phyloP scores from a whole-genome alignment of 2,797 vertebrate genomes.

The Hydrocynus forskahlii region DNA sequence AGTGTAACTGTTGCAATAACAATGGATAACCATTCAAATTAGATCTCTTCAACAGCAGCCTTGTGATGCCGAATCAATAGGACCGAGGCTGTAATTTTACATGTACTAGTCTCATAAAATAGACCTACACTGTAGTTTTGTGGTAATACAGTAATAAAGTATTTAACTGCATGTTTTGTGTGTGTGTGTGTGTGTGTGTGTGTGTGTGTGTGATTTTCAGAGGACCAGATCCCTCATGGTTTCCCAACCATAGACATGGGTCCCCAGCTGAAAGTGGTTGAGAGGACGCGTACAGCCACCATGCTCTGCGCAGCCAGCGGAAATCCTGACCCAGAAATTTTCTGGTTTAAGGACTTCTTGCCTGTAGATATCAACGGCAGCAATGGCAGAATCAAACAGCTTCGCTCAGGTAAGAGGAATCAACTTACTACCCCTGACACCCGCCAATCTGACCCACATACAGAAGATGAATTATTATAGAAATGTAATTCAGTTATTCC shows the following conservation, averaged over 20 bases:
- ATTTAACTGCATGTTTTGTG: constrained; percentile 98
- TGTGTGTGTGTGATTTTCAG: constrained; percentile 71
- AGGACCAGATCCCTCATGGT: constrained; percentile 96
- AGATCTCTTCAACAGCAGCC: too few relatives aligned
- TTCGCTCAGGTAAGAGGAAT: constrained; percentile 91
- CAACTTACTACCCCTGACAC: not conserved
- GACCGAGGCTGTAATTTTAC: too few relatives aligned
- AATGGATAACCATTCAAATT: too few relatives aligned
- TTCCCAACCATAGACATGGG: constrained; percentile 99
- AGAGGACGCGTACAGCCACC: constrained; percentile 97
- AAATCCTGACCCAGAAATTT: constrained; percentile 98
- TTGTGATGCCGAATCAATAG: too few relatives aligned
- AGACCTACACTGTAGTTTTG: too few relatives aligned
- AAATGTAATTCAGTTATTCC: too few relatives aligned
- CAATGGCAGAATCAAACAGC: constrained; percentile 97
- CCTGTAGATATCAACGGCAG: constrained; percentile 98
- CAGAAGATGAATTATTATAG: not conserved
- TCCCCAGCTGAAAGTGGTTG: constrained; percentile 98
- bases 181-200: constrained; percentile 66
- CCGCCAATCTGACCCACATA: not conserved
- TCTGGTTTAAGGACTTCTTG: constrained; percentile 99
- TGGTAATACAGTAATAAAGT: constrained; percentile 59
- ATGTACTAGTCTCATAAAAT: too few relatives aligned
- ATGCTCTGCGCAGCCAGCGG: constrained; percentile 99
- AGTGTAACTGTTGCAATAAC: too few relatives aligned